phyloP scores from a whole-genome alignment of 2,797 vertebrate genomes.

The Anomalospiza imberbis region DNA sequence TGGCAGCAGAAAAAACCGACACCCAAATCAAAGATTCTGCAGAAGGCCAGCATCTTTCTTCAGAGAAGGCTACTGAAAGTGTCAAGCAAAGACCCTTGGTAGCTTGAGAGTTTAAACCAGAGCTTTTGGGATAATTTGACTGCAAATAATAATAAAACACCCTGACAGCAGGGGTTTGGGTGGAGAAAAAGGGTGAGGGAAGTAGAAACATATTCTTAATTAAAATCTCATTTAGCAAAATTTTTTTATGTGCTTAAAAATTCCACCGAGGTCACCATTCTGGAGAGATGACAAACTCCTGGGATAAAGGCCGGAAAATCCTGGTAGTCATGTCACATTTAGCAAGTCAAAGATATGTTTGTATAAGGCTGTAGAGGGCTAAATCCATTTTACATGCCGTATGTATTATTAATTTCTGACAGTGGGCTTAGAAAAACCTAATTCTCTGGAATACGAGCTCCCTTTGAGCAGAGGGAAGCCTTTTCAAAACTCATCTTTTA shows the following conservation, averaged over 20 bases:
- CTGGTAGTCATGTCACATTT: slow-evolving; percentile 58
- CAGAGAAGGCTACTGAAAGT: not conserved
- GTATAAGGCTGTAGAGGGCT: slow-evolving; percentile 60
- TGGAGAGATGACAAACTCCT: slow-evolving; percentile 49
- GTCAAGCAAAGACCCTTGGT: not conserved
- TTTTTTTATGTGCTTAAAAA: not conserved
- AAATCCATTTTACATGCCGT: slow-evolving; percentile 56
- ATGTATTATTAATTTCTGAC: slow-evolving; percentile 70
- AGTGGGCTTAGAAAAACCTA: slow-evolving; percentile 68
- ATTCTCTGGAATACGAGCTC: slow-evolving; percentile 66
- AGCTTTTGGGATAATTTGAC: not conserved
- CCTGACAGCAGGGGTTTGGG: not conserved
- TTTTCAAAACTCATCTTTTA: slow-evolving; percentile 78
- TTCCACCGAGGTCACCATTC: slow-evolving; percentile 49
- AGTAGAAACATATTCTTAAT: not conserved
- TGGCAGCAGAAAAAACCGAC: not conserved
- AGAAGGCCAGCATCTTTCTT: not conserved
- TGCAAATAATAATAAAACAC: not conserved
- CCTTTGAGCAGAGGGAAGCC: slow-evolving; percentile 62
- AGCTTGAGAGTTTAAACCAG: not conserved
- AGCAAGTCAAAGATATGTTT: slow-evolving; percentile 68
- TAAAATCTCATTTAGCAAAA: slow-evolving; percentile 22
- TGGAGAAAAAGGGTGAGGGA: not conserved
- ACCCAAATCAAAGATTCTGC: not conserved
- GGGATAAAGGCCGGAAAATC: slow-evolving; percentile 55